Evolutionary conservation across 2,113 vertebrate species (phyloP).

Genomic region (Brienomyrus brachyistius): DNA sequence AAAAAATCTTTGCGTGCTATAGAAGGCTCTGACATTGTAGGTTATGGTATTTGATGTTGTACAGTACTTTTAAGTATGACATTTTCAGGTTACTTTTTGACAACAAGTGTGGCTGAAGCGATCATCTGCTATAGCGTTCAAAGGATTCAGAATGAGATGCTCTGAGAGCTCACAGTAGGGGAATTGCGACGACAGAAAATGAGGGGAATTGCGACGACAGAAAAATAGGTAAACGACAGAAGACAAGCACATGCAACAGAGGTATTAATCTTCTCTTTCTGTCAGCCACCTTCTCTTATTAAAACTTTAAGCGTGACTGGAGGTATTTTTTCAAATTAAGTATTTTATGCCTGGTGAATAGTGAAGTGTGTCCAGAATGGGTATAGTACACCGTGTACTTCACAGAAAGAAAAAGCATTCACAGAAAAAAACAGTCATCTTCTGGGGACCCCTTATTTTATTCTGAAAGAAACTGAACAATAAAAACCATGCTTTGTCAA

Average conservation of each 20-base stretch:
- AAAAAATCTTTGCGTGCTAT: background rate
- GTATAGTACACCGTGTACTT: background rate
- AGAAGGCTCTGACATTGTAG: background rate
- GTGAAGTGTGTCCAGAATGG: background rate
- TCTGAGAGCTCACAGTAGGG: background rate
- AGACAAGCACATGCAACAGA: background rate
- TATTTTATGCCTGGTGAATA: background rate
- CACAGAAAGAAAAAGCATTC: background rate
- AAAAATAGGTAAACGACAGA: background rate
- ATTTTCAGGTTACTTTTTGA: background rate
- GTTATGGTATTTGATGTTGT: background rate
- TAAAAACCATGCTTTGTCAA: constrained; percentile 11
- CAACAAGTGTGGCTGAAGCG: background rate
- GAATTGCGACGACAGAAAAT: background rate
- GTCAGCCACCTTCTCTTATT: background rate
- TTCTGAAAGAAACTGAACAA: background rate
- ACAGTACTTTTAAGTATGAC: background rate
- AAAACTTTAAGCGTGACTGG: background rate
- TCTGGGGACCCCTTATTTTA: background rate
- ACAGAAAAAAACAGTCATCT: background rate
- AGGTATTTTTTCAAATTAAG: constrained; percentile 4
- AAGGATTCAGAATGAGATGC: background rate
- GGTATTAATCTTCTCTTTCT: background rate
- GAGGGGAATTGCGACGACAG: background rate
- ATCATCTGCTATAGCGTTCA: background rate